phyloP scores from a whole-genome alignment of 2,888 invertebrate species.

The Euplexia lucipara region DNA sequence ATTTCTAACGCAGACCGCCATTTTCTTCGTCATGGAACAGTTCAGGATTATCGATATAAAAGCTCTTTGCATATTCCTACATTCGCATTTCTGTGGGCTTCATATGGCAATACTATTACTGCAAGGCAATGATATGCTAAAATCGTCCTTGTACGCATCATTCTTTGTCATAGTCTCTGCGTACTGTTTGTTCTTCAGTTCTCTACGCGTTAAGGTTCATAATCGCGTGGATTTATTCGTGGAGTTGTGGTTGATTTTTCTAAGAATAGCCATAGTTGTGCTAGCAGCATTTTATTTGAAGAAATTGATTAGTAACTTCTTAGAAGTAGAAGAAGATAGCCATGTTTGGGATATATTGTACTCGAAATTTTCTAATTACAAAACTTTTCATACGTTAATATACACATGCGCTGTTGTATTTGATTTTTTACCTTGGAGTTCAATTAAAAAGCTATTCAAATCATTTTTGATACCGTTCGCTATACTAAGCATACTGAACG shows the following conservation, averaged over 20 bases:
- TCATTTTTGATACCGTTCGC: slow-evolving; percentile 92
- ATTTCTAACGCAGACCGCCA: slow-evolving; percentile 94
- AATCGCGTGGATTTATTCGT: slow-evolving; percentile 76
- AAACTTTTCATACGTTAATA: slow-evolving; percentile 94
- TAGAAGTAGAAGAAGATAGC: slow-evolving; percentile 88
- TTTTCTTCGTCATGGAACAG: slow-evolving; percentile 93
- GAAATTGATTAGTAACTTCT: slow-evolving; percentile 77
- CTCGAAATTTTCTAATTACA: slow-evolving; percentile 93
- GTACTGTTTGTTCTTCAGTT: slow-evolving; percentile 81
- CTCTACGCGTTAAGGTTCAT: slow-evolving; percentile 77
- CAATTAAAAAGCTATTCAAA: slow-evolving; percentile 86
- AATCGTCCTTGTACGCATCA: slow-evolving; percentile 87
- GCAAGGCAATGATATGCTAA: slow-evolving; percentile 87
- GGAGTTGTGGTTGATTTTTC: slow-evolving; percentile 75
- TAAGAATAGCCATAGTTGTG: slow-evolving; percentile 72
- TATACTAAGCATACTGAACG: slow-evolving; percentile 81
- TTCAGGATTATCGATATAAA: slow-evolving; percentile 87
- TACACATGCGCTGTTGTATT: slow-evolving; percentile 95
- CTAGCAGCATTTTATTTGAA: slow-evolving; percentile 82
- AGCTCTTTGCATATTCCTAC: slow-evolving; percentile 79
- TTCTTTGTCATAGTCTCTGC: slow-evolving; percentile 82
- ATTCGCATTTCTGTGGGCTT: slow-evolving; percentile 84
- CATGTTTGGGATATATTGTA: slow-evolving; percentile 94
- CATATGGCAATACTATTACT: slow-evolving; percentile 82
- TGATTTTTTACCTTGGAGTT: slow-evolving; percentile 92